phyloP scores from a whole-genome alignment of 2,888 invertebrate species.

The Caenorhabditis zanzibari region DNA sequence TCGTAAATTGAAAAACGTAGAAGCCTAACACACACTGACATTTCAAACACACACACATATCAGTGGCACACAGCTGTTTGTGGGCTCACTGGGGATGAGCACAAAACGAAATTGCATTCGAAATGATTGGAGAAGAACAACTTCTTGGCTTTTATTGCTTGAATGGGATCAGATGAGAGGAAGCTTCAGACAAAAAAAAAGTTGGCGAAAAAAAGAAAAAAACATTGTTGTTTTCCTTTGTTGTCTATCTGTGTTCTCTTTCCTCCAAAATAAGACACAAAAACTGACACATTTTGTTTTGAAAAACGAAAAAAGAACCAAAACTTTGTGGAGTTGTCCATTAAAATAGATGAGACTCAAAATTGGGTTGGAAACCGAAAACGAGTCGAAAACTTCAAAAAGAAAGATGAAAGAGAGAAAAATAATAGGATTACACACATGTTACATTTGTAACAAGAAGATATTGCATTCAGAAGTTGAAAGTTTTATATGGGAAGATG shows the following conservation, averaged over 20 bases:
- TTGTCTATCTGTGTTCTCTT: neutral
- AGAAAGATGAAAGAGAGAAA: neutral
- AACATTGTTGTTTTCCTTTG: conserved; percentile 3
- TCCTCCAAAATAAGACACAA: neutral
- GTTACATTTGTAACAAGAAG: neutral
- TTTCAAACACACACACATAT: conserved; percentile 58
- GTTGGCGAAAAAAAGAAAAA: conserved; percentile 10
- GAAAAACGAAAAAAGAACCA: conserved; percentile 16
- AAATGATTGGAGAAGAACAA: conserved; percentile 34
- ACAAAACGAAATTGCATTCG: conserved; percentile 4
- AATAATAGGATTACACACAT: conserved; percentile 20
- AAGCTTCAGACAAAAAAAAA: too few relatives aligned
- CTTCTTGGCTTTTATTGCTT: conserved; percentile 12
- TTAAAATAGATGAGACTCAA: conserved; percentile 53
- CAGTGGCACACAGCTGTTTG: conserved; percentile 56
- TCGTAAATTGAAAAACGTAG: neutral
- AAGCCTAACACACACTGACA: conserved; percentile 5
- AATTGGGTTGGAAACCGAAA: conserved; percentile 27
- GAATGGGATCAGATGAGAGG: neutral
- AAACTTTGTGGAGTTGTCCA: conserved; percentile 15
- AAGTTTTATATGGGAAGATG: neutral
- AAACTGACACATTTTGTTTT: conserved; percentile 36
- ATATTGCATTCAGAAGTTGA: neutral
- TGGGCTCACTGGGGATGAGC: conserved; percentile 16
- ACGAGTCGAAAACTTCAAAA: neutral